A percentile compares a stretch with the other conserved stretches of the same genome.
Conservation (phyloP, 2,113 vertebrate species). For the Motacilla alba region DNA sequence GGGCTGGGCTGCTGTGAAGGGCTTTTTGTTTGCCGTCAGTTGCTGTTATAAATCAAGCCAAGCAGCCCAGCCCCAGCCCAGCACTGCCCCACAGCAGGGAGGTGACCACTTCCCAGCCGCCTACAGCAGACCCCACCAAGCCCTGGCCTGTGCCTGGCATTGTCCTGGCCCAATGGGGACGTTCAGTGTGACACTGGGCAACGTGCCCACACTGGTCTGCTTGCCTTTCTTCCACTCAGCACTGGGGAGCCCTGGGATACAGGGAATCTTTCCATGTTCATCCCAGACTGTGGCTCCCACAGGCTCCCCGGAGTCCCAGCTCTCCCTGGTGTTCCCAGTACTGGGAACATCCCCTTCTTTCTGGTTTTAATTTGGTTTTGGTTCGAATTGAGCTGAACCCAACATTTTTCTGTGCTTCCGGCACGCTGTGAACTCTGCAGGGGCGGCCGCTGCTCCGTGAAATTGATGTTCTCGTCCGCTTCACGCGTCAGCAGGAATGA, state of each 20-base stretch:
- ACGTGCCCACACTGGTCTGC: background rate
- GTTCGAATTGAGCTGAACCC: constrained; percentile 41
- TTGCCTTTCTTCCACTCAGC: background rate
- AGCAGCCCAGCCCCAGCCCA: background rate
- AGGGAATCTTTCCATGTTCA: background rate
- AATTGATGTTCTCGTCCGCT: constrained; percentile 54
- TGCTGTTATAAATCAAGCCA: constrained; percentile 60
- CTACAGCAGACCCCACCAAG: background rate
- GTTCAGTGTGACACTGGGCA: rapidly evolving
- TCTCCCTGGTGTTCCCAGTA: background rate
- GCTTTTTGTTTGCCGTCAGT: constrained; percentile 61
- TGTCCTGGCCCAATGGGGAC: rapidly evolving
- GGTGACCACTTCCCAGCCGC: rapidly evolving
- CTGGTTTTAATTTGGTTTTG: constrained; percentile 40
- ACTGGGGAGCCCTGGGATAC: background rate
- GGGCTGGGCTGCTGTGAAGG: constrained; percentile 29
- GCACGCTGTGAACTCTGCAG: background rate
- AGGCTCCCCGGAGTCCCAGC: background rate
- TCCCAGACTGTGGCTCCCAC: background rate
- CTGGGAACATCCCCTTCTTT: background rate
- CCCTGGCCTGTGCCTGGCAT: background rate
- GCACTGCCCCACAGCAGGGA: background rate
- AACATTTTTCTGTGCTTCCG: constrained; percentile 42
- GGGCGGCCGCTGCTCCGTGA: constrained; percentile 44
- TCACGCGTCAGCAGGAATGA: constrained; percentile 26